Percentiles rank a stretch among this genome's conserved stretches.
These are phyloP conservation scores for Oxycera nigricornis DNA, from an alignment of 2,888 invertebrate species.

Conservation along the genomic window DNA sequence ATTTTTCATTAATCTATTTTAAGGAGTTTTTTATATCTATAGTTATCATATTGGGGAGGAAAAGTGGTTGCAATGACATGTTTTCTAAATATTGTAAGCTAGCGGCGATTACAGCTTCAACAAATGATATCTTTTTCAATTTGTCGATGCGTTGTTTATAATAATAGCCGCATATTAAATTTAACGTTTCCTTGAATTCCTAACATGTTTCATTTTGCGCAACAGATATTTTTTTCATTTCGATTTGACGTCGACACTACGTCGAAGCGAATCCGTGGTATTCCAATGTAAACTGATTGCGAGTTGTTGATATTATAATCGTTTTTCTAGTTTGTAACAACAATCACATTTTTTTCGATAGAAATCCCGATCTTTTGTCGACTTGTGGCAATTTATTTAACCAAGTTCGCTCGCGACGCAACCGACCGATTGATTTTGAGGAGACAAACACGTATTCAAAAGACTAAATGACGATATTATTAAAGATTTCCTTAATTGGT, in stretches of 20 bases:
- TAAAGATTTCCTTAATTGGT: neutral
- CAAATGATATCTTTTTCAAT: neutral
- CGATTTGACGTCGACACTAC: too few species aligned
- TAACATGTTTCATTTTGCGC: neutral
- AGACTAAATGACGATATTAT: neutral
- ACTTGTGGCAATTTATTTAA: too few species aligned
- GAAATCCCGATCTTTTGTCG: too few species aligned
- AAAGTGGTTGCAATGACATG: conserved; percentile 23
- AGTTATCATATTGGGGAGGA: conserved; percentile 40
- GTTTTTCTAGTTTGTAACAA: neutral
- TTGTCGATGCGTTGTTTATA: conserved; percentile 5
- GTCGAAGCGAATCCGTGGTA: too few species aligned
- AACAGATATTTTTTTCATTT: too few species aligned
- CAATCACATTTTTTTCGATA: too few species aligned
- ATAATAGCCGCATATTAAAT: conserved; percentile 17
- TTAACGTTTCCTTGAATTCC: neutral
- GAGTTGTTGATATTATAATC: neutral
- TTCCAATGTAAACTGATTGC: too few species aligned
- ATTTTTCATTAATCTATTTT: conserved; percentile 44
- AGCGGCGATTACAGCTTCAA: conserved; percentile 35
- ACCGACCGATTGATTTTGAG: too few species aligned
- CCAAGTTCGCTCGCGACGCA: too few species aligned
- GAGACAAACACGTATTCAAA: too few species aligned
- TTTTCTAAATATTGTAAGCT: conserved; percentile 43
- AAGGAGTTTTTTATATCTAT: conserved; percentile 45